These are phyloP conservation scores for Notolabrus celidotus DNA, from an alignment of 2,797 vertebrate genomes.

Conservation along the genomic window DNA sequence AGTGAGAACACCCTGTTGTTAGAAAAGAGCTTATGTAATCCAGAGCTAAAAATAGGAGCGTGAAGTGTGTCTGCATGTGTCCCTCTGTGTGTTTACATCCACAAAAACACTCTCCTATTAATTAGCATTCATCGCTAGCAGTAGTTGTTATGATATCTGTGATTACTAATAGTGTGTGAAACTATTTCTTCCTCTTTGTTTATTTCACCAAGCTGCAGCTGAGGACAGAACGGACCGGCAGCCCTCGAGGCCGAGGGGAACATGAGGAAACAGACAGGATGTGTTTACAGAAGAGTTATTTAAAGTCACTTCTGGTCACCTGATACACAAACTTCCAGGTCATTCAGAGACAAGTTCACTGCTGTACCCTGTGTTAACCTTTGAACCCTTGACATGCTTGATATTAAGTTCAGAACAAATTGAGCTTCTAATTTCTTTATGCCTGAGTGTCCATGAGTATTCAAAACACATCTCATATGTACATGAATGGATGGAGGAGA, in stretches of 20 bases:
- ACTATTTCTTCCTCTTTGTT: slow-evolving; percentile 24
- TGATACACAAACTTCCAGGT: slow-evolving; percentile 30
- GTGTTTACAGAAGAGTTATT: slow-evolving; percentile 83
- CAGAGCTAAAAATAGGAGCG: slow-evolving; percentile 75
- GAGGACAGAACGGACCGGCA: slow-evolving; percentile 11
- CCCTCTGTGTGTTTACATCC: slow-evolving; percentile 65
- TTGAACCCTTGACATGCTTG: background rate
- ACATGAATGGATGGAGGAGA: background rate
- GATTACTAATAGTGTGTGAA: slow-evolving; percentile 42
- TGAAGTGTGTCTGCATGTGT: slow-evolving; percentile 58
- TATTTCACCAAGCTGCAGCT: slow-evolving; percentile 7
- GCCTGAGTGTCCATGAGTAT: too few relatives aligned
- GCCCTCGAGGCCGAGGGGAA: slow-evolving; percentile 36
- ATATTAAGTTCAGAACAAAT: too few relatives aligned
- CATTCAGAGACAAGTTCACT: slow-evolving; percentile 6
- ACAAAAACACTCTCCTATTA: slow-evolving; percentile 50
- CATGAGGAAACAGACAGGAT: slow-evolving; percentile 67
- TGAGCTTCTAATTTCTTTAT: too few relatives aligned
- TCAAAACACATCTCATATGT: background rate
- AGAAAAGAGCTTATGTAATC: slow-evolving; percentile 73
- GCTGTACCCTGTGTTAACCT: slow-evolving; percentile 2
- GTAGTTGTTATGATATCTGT: slow-evolving; percentile 45
- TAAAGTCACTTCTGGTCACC: slow-evolving; percentile 59
- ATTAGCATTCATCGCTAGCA: slow-evolving; percentile 55
- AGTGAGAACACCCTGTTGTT: slow-evolving; percentile 71